phyloP scores from a whole-genome alignment of 1,140 invertebrate genomes.

The Dreissena rostriformis region DNA sequence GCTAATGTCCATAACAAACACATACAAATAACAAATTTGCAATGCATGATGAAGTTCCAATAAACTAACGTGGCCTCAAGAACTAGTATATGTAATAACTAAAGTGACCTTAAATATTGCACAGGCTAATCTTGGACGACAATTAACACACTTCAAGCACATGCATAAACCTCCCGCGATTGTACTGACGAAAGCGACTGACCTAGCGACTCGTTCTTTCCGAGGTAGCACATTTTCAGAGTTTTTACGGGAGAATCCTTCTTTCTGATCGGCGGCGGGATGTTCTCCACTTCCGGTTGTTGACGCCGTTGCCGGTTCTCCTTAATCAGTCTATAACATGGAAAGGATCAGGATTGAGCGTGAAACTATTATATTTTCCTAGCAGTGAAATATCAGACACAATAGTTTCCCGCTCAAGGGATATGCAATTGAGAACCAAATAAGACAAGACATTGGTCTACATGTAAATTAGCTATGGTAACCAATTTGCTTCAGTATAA shows the following conservation, averaged over 20 bases:
- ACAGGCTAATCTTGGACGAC: too few relatives aligned
- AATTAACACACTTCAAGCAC: too few relatives aligned
- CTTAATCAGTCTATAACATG: conserved; percentile 34
- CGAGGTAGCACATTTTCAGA: conserved; percentile 73
- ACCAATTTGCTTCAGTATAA: too few relatives aligned
- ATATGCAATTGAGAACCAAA: neutral
- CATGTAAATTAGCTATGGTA: neutral
- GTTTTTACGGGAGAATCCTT: conserved; percentile 64
- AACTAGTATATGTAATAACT: too few relatives aligned
- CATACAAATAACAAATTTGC: too few relatives aligned
- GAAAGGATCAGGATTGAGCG: neutral
- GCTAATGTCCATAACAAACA: too few relatives aligned
- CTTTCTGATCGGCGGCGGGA: conserved; percentile 50
- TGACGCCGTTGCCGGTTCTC: conserved; percentile 31
- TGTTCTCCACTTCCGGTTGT: neutral
- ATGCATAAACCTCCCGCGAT: too few relatives aligned
- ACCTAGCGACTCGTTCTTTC: conserved; percentile 76
- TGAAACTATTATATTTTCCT: neutral
- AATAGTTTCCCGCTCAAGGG: too few relatives aligned
- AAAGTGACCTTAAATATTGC: too few relatives aligned
- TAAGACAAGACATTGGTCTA: neutral
- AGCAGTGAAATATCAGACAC: neutral
- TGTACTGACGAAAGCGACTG: conserved; percentile 16
- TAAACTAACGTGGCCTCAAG: too few relatives aligned
- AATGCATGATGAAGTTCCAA: too few relatives aligned